These are phyloP conservation scores for Salticus scenicus DNA, from an alignment of 2,888 invertebrate species.

Conservation along the genomic window DNA sequence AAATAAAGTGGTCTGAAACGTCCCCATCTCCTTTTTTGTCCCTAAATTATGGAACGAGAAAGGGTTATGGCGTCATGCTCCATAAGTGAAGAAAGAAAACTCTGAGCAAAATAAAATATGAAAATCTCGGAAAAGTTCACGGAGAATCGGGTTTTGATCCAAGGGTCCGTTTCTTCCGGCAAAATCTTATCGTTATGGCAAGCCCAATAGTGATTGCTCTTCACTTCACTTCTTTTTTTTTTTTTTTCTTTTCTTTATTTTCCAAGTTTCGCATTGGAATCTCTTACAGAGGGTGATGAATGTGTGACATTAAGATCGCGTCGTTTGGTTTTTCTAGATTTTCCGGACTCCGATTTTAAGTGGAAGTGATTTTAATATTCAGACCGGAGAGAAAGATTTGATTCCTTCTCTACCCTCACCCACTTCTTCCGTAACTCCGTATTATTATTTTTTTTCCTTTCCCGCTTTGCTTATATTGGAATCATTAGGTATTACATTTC, in stretches of 20 bases:
- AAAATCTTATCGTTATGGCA: constrained; percentile 62
- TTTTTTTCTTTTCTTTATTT: neutral
- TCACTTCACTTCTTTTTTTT: constrained; percentile 48
- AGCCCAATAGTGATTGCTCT: constrained; percentile 40
- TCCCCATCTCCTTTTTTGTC: constrained; percentile 4
- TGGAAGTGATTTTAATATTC: constrained; percentile 69
- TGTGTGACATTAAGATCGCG: constrained; percentile 63
- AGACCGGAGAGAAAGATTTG: constrained; percentile 56
- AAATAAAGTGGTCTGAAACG: neutral
- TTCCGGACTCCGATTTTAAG: constrained; percentile 68
- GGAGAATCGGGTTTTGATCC: constrained; percentile 68
- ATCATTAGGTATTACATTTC: constrained; percentile 69
- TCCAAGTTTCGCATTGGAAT: constrained; percentile 22
- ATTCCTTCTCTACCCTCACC: constrained; percentile 21
- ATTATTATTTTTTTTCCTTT: neutral
- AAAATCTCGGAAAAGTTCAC: constrained; percentile 67
- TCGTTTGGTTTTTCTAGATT: constrained; percentile 61
- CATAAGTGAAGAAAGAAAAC: constrained; percentile 66
- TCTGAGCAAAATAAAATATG: constrained; percentile 59
- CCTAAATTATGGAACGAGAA: constrained; percentile 51
- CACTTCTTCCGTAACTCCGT: neutral
- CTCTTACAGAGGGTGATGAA: constrained; percentile 54
- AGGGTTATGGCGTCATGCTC: constrained; percentile 67
- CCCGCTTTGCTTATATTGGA: constrained; percentile 60
- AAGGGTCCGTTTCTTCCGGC: constrained; percentile 46